Conservation (phyloP, 35 echinoderm and acorn worm species). For the Stichopus chloronotus region DNA sequence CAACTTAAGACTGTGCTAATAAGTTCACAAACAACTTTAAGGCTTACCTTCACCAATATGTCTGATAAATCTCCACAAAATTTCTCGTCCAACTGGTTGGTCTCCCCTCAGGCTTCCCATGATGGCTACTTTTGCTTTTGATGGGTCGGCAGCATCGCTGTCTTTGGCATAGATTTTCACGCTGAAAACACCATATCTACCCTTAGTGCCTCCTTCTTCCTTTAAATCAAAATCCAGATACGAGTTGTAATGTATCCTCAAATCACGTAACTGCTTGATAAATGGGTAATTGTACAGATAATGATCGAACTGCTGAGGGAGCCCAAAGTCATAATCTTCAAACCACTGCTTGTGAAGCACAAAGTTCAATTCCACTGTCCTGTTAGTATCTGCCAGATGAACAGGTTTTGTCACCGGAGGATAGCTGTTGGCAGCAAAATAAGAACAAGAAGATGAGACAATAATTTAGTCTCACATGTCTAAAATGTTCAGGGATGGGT, state of each 20-base stretch:
- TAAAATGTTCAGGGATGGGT: too few relatives aligned
- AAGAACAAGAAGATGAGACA: background rate
- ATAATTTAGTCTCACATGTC: too few relatives aligned
- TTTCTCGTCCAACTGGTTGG: conserved; percentile 82
- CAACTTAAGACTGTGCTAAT: too few relatives aligned
- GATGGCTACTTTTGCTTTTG: conserved; percentile 70
- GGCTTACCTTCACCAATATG: conserved; percentile 86
- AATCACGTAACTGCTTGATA: background rate
- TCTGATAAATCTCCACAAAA: conserved; percentile 81
- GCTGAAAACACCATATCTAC: conserved; percentile 4
- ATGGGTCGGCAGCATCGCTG: background rate
- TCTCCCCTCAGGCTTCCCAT: conserved; percentile 84
- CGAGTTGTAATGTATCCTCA: conserved; percentile 2
- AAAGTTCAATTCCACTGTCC: conserved; percentile 73
- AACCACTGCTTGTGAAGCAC: conserved; percentile 72
- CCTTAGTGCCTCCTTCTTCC: conserved; percentile 22
- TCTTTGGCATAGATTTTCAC: conserved; percentile 40
- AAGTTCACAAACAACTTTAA: background rate
- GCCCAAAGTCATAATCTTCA: conserved; percentile 47
- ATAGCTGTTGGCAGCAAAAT: conserved; percentile 56
- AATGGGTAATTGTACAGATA: conserved; percentile 69
- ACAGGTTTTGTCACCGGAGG: conserved; percentile 62
- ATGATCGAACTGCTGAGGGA: conserved; percentile 64
- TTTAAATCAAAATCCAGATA: conserved; percentile 29
- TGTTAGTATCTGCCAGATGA: conserved; percentile 34